Percentiles rank a stretch among this genome's conserved stretches.
phyloP scores from a whole-genome alignment of 2,797 vertebrate genomes.

The Chlorospingus flavigularis region DNA sequence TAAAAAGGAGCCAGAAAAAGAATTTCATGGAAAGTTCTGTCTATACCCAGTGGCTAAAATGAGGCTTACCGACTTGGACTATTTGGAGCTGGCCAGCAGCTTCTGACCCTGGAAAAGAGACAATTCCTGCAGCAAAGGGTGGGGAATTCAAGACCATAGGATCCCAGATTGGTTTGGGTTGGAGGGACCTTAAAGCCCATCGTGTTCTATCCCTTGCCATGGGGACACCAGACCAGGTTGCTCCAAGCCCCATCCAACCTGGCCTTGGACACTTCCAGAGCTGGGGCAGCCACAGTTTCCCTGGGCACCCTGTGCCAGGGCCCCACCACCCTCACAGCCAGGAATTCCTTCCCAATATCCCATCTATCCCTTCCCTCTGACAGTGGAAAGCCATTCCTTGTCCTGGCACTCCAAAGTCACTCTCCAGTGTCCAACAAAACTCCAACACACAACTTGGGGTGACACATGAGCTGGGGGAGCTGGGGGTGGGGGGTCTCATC shows the following conservation, averaged over 20 bases:
- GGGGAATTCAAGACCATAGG: fast-evolving
- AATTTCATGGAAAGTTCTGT: background rate
- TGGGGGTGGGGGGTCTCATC: background rate
- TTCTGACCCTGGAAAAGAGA: background rate
- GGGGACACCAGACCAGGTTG: background rate
- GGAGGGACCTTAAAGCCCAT: background rate
- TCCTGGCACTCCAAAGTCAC: background rate
- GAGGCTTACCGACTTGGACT: background rate
- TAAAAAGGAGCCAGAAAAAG: background rate
- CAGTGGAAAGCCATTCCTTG: background rate
- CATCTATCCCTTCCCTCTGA: background rate
- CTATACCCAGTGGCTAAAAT: background rate
- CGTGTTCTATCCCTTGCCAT: fast-evolving
- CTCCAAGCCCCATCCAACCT: fast-evolving
- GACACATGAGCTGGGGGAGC: background rate
- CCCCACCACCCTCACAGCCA: background rate
- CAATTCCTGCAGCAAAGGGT: background rate
- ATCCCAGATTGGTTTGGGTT: background rate
- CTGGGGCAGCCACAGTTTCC: background rate
- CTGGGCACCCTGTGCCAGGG: background rate
- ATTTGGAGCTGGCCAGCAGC: background rate
- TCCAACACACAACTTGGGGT: background rate
- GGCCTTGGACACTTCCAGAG: background rate
- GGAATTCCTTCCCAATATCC: background rate
- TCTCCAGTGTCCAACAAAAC: background rate